Conservation (phyloP, 1,140 invertebrate species). For the Drosophila ogumai region DNA sequence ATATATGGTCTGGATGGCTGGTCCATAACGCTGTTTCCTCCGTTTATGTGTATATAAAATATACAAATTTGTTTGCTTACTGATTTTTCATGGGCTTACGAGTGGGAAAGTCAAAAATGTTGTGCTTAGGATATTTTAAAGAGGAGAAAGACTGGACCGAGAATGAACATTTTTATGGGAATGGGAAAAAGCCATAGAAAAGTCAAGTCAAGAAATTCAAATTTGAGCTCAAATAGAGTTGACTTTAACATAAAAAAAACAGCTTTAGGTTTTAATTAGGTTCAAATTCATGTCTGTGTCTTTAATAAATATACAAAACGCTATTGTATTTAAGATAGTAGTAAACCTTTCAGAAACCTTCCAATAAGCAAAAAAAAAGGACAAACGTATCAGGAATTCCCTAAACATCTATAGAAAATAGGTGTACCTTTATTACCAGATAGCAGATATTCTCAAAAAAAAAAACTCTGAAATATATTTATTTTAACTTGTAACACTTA, state of each 20-base stretch:
- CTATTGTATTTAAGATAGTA: too few relatives aligned
- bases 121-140: conserved; percentile 3
- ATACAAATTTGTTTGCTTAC: conserved; percentile 34
- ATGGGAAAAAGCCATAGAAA: neutral
- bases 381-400: too few relatives aligned
- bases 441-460: too few relatives aligned
- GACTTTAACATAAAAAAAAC: neutral
- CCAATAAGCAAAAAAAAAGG: too few relatives aligned
- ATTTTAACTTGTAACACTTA: neutral
- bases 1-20: conserved; percentile 42
- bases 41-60: conserved; percentile 49
- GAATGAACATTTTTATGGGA: neutral
- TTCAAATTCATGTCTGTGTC: neutral
- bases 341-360: too few relatives aligned
- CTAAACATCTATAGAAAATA: neutral
- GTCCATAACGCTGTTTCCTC: conserved; percentile 28
- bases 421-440: too few relatives aligned
- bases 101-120: neutral
- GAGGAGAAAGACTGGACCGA: too few relatives aligned
- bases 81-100: conserved; percentile 12
- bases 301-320: neutral
- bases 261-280: too few relatives aligned
- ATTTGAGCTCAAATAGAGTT: neutral
- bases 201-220: neutral
- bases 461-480: accelerated